Evolutionary conservation across 2,113 vertebrate genomes (phyloP), one percentile per base, ranked within the genome.

Genomic region (Myotis yumanensis): DNA sequence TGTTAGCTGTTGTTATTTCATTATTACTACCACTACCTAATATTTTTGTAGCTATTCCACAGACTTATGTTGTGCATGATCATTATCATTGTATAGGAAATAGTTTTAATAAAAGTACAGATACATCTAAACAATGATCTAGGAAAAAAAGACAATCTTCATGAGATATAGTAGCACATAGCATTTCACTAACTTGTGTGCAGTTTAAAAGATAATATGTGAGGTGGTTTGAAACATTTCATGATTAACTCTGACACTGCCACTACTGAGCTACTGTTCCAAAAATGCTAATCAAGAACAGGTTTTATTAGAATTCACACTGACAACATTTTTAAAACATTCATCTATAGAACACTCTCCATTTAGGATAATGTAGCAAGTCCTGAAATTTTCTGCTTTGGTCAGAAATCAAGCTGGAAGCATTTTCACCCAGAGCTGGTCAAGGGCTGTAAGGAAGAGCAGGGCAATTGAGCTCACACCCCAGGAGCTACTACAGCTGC

Each of bases 311-410:
- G 64, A 93, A 82, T 35, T 80, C 11, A 82, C 2, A 30, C 3
- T 87, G 43, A 66, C 14, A 5, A 30, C 76, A 43, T 52, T 69
- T 77, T 79, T 32, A 3, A 28, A 95, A 87, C 40, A 69, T 77
- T 83, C 43, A 37, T 83, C 64, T 43, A 59, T 8, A 75, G 69
- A 92, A 66, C 3, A 11, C 5, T 85, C 57, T 82, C 52, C 35
- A 57, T 64, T 96, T 93, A 93, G 37, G 22, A 82, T 69, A 79
- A 62, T 23, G 11, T 20, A 62, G 16, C 37, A 82, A 79, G 79
- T 90, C n/a, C 59, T 81, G 22, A 62, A 73, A 83, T 68, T n/a
- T 89, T 85, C 59, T 81, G 25, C 23, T 92, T 40, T 95, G 64
- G 71, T 95, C 23, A 84, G 84, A 87, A 93, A 90, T 52, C 37